phyloP scores from a whole-genome alignment of 2,888 invertebrate genomes.

The Lepidonotus clava region DNA sequence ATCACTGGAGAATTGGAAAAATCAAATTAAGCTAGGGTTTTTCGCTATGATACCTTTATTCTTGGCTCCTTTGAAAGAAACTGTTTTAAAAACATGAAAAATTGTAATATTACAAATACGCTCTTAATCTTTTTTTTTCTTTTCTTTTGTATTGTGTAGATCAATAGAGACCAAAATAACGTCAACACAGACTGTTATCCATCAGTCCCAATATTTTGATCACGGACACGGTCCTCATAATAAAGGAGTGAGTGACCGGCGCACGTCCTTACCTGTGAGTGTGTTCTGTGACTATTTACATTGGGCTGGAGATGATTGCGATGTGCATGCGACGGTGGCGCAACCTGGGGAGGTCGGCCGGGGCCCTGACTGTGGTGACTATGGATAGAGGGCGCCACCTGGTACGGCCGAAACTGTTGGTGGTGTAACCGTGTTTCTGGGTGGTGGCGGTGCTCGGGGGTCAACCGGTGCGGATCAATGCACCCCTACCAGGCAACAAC shows the following conservation, averaged over 20 bases:
- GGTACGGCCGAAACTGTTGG: constrained; percentile 50
- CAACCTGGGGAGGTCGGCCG: constrained; percentile 12
- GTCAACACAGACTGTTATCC: too few relatives aligned
- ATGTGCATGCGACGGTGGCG: constrained; percentile 41
- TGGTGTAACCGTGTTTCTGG: constrained; percentile 51
- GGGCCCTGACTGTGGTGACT: constrained; percentile 16
- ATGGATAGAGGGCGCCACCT: constrained; percentile 11
- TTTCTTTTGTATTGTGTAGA: too few relatives aligned
- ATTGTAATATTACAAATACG: too few relatives aligned
- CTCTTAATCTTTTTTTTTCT: too few relatives aligned
- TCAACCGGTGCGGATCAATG: constrained; percentile 42
- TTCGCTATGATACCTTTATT: too few relatives aligned
- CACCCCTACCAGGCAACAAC: constrained; percentile 49
- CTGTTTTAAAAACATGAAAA: too few relatives aligned
- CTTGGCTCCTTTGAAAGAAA: too few relatives aligned
- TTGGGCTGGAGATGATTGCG: constrained; percentile 22
- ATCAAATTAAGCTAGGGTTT: too few relatives aligned
- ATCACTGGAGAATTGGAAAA: too few relatives aligned
- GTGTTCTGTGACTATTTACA: constrained; percentile 45
- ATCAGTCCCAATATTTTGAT: too few relatives aligned
- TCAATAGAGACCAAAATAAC: too few relatives aligned
- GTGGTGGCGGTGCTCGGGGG: constrained; percentile 22
- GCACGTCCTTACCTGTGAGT: constrained; percentile 37
- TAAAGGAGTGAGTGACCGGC: not conserved
- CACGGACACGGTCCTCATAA: too few relatives aligned